Evolutionary conservation across 2,888 invertebrate species (phyloP).

Genomic region (Sympetrum striolatum): DNA sequence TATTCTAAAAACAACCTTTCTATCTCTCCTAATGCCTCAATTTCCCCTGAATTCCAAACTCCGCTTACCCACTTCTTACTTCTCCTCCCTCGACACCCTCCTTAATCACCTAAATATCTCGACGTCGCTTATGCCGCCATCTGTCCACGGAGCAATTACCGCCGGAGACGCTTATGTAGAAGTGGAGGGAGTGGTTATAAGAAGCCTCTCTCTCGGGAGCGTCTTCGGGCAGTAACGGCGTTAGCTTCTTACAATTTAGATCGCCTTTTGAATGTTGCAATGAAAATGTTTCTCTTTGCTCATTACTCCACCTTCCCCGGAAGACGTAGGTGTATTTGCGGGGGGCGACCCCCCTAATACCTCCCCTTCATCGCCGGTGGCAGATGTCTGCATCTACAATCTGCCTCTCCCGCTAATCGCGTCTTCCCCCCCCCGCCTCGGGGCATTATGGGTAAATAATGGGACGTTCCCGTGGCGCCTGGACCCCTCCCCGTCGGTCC

Average conservation of each 20-base stretch:
- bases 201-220: neutral
- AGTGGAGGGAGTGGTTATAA: neutral
- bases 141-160: slow-evolving; percentile 19
- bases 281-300: neutral
- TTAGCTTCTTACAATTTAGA: neutral
- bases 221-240: neutral
- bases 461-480: neutral
- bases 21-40: neutral
- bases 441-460: slow-evolving; percentile 36
- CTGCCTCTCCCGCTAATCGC: neutral
- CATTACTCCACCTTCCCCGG: neutral
- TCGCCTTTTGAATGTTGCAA: neutral
- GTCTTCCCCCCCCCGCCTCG: neutral
- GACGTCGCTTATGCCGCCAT: slow-evolving; percentile 6
- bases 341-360: neutral
- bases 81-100: neutral
- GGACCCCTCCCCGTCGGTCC: neutral
- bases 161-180: neutral
- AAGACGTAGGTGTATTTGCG: neutral
- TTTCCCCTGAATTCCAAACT: neutral
- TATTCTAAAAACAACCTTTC: neutral
- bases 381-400: slow-evolving; percentile 11
- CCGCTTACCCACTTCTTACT: neutral
- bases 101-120: neutral
- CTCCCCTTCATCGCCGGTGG: neutral